Evolutionary conservation across 2,888 invertebrate genomes (phyloP), one percentile per base, ranked within the genome.

Genomic region (Diaphora mendica): DNA sequence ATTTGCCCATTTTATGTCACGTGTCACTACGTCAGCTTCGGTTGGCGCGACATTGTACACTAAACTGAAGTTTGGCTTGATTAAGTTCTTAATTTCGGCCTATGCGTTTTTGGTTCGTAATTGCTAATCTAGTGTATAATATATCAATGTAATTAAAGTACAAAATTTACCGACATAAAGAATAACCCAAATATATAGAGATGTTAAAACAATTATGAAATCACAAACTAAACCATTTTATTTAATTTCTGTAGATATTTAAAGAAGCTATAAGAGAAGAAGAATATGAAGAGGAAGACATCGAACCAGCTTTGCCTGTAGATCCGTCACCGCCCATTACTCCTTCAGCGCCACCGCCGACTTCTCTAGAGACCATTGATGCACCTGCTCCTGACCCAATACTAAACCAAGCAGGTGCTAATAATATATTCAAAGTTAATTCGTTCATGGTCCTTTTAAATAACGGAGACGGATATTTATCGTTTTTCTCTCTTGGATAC

Each of bases 261-360:
- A 91, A 91, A 87, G 95, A 95, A 72, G 93, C 95, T 0, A 83
- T 92, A 17, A 92, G 90, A 77, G 95, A 95, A 75, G 92, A 90
- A 30, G 92, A 93, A 17, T 77, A 88, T 3, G 91, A 91, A 0
- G 91, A 91, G 35, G 85, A 85, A 15, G 69, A 79, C 2, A 48
- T 82, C 8, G 73, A 79, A 13, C 81, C 80, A 15, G 69, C 79
- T 33, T 51, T 62, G 3, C 81, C 84, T 1, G 76, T 68, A 11
- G 79, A 83, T 4, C 82, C 87, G 7, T 77, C 85, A 4, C 82
- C 86, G 35, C 79, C 86, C 2, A 68, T 82, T 20, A 68, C 78
- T 3, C 80, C 86, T 8, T 20, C 79, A 26, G 71, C 77, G 4
- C 77, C 85, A 77, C 84, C 17, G 80, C 85, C 17, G 70, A 82